phyloP scores from a whole-genome alignment of 1,140 invertebrate genomes.

The Macrobrachium rosenbergii region DNA sequence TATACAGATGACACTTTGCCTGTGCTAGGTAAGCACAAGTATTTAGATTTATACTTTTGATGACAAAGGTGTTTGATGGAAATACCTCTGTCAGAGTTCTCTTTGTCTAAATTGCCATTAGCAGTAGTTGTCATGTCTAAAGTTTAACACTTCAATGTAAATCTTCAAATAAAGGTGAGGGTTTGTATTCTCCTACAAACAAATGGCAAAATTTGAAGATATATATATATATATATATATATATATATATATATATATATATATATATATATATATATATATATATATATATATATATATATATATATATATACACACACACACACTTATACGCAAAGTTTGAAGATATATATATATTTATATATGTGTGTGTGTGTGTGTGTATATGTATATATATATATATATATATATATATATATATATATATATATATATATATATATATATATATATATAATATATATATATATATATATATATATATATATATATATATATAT shows the following conservation, averaged over 20 bases:
- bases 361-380: constrained; percentile 1
- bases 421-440: not conserved
- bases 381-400: not conserved
- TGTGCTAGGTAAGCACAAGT: too few species aligned
- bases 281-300: constrained; percentile 9
- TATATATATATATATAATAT: constrained; percentile 9
- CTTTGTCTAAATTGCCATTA: too few species aligned
- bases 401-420: not conserved
- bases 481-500: too few species aligned
- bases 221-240: not conserved
- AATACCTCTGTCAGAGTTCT: too few species aligned
- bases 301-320: not conserved
- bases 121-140: too few species aligned
- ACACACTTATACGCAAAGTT: not conserved
- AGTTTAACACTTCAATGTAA: too few species aligned
- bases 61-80: too few species aligned
- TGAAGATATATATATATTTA: not conserved
- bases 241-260: constrained; percentile 5
- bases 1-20: too few species aligned
- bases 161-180: too few species aligned
- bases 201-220: not conserved
- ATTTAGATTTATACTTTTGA: too few species aligned
- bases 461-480: too few species aligned
- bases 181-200: too few species aligned
- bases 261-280: constrained; percentile 21